Evolutionary conservation across 1,140 invertebrate species (phyloP), one percentile per base, ranked within the genome.

Genomic region (Halotydeus destructor): DNA sequence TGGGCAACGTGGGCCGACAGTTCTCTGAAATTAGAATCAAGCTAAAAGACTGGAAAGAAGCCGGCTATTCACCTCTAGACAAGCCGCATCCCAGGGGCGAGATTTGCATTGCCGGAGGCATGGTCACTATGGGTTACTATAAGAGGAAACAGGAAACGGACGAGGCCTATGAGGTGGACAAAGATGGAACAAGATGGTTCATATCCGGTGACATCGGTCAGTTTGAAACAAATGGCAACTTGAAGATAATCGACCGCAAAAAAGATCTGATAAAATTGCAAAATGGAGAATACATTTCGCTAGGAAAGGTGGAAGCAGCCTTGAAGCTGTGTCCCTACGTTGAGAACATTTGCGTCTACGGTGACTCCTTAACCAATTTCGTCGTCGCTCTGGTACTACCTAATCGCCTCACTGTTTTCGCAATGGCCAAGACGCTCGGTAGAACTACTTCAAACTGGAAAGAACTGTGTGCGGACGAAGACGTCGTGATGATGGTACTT

Each of bases 121-220:
- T 82, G 55, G 76, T 97, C 35, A 81, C 85, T 0, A 62, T 74
- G 35, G 91, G 93, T 11, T 99, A 99, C 60, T 97, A 83, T 61
- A 89, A 89, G 59, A 72, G 89, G 43, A 68, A 74, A 5, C 74
- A 77, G 33, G 84, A 86, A 61, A 86, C 85, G 0, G 69, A 72
- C 37, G 85, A 94, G 58, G 85, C 91, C 49, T 99, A 93, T 64
- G 75, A 49, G 24, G 24, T 76, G 42, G 71, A 75, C 38, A 70
- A 73, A 50, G 69, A 80, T 50, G 81, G 79, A 0, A 70, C 68
- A 47, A 64, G 77, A 44, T 93, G 86, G 80, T 97, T 98, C 61
- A 76, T 74, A 51, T 88, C 85, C 35, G 93, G 93, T 3, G 93
- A 99, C 62, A 85, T 99, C 63, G 89, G 79, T 6, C 83, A 93